phyloP scores from a whole-genome alignment of 2,888 invertebrate genomes.

The Drosophila conformis region DNA sequence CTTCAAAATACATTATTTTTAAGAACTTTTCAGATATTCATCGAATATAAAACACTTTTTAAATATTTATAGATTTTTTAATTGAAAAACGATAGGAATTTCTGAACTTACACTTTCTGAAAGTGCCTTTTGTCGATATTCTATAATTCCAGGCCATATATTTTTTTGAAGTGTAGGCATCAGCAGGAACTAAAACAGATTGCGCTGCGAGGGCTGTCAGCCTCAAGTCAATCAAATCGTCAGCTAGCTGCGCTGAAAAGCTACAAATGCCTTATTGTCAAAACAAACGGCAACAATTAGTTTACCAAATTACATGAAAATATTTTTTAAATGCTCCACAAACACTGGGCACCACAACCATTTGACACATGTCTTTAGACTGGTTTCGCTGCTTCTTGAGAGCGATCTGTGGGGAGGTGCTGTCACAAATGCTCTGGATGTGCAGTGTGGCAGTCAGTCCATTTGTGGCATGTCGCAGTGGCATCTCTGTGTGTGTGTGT shows the following conservation, averaged over 20 bases:
- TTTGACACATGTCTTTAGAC: constrained; percentile 67
- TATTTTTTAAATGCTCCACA: constrained; percentile 76
- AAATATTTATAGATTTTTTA: neutral
- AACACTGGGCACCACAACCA: constrained; percentile 51
- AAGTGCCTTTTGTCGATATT: neutral
- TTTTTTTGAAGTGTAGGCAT: neutral
- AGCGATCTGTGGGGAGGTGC: constrained; percentile 18
- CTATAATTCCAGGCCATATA: neutral
- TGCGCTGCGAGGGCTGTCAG: constrained; percentile 53
- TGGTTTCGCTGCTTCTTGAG: neutral
- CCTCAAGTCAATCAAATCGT: constrained; percentile 73
- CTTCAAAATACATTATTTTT: neutral
- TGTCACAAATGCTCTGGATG: constrained; percentile 49
- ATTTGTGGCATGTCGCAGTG: constrained; percentile 74
- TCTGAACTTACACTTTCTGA: neutral
- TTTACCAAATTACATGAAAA: constrained; percentile 82
- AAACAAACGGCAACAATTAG: constrained; percentile 83
- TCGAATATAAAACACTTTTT: neutral
- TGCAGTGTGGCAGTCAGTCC: constrained; percentile 51
- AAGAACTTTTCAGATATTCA: neutral
- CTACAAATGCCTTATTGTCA: constrained; percentile 84
- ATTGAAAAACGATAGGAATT: neutral
- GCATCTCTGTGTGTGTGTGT: constrained; percentile 31
- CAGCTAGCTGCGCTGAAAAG: constrained; percentile 69
- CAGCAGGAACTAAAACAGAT: constrained; percentile 32